Conservation (phyloP, 2,113 vertebrate species). For the Bufo gargarizans region DNA sequence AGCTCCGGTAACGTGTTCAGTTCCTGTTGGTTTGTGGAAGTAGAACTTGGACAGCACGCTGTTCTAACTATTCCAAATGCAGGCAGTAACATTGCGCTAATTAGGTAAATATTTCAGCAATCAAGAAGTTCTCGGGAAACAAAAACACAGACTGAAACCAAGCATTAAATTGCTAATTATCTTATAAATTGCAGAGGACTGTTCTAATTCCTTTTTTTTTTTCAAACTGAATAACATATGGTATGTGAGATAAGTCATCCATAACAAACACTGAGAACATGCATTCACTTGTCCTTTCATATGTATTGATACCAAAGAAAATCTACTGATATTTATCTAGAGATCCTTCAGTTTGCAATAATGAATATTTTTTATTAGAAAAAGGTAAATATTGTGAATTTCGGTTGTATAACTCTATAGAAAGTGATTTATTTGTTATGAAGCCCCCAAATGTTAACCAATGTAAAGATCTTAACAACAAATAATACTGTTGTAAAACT, state of each 20-base stretch:
- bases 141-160: conserved; percentile 31
- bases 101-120: conserved; percentile 45
- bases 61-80: conserved; percentile 22
- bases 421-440: no score
- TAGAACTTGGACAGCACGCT: conserved; percentile 27
- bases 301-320: not conserved
- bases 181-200: conserved; percentile 37
- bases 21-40: conserved; percentile 47
- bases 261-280: conserved; percentile 32
- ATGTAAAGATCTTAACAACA: no score
- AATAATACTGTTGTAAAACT: no score
- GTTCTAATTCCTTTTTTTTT: conserved; percentile 18
- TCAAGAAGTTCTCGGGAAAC: conserved; percentile 31
- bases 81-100: conserved; percentile 31
- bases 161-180: conserved; percentile 42
- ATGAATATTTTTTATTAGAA: not conserved
- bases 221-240: conserved; percentile 28
- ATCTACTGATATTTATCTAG: not conserved
- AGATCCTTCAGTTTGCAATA: not conserved
- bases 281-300: not conserved
- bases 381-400: not conserved
- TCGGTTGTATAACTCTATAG: no score
- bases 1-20: conserved; percentile 13
- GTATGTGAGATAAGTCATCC: conserved; percentile 31
- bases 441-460: no score